phyloP scores from a whole-genome alignment of 30 jellyfish, hydroid and myxozoan genomes.

The Aurelia sp. region DNA sequence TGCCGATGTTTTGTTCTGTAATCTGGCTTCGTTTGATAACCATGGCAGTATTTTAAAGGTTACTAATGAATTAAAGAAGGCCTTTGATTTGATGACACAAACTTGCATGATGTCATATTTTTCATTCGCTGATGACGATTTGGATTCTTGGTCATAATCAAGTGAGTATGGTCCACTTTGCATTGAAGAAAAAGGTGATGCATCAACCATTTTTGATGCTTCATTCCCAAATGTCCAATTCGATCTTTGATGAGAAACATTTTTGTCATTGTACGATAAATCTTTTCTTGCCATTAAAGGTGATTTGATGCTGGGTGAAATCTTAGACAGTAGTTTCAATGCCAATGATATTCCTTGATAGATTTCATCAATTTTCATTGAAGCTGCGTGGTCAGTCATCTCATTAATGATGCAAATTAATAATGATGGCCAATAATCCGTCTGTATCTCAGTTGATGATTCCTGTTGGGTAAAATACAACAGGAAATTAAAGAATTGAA shows the following conservation, averaged over 20 bases:
- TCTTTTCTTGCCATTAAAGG: constrained; percentile 18
- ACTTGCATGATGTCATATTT: background rate
- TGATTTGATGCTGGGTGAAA: constrained; percentile 79
- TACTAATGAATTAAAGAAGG: constrained; percentile 6
- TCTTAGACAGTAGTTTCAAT: constrained; percentile 78
- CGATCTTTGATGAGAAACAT: too few relatives aligned
- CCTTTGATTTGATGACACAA: constrained; percentile 5
- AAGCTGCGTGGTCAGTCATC: constrained; percentile 34
- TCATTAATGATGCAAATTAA: constrained; percentile 58
- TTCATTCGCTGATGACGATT: background rate
- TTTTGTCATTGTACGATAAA: too few relatives aligned
- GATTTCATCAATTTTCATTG: constrained; percentile 46
- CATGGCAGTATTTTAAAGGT: background rate
- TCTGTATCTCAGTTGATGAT: constrained; percentile 76
- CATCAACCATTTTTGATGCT: background rate
- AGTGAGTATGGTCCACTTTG: constrained; percentile 2
- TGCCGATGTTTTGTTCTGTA: too few relatives aligned
- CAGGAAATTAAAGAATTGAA: too few relatives aligned
- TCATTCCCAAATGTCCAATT: too few relatives aligned
- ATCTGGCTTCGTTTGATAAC: background rate
- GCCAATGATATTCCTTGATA: constrained; percentile 79
- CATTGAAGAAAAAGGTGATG: background rate
- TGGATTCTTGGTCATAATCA: too few relatives aligned
- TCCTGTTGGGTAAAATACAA: constrained; percentile 52
- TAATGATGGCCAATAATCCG: constrained; percentile 94